These are phyloP conservation scores for Daktulosphaira vitifoliae DNA, from an alignment of 1,140 invertebrate species.

Conservation along the genomic window DNA sequence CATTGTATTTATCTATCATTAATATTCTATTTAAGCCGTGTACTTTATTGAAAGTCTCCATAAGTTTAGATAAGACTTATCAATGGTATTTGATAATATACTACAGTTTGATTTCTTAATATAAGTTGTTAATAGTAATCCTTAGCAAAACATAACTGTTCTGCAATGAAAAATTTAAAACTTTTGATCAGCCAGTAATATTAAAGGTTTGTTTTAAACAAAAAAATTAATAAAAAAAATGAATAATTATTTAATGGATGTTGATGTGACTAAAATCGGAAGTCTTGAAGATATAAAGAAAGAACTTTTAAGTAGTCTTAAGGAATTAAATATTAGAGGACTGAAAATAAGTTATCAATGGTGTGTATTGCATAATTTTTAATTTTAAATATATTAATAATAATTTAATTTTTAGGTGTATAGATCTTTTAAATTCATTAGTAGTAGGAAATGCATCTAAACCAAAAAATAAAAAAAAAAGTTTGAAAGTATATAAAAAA, in stretches of 20 bases:
- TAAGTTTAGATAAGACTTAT: too few relatives aligned
- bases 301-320: slow-evolving; percentile 6
- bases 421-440: slow-evolving; percentile 15
- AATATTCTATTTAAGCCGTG: too few relatives aligned
- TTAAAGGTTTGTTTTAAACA: too few relatives aligned
- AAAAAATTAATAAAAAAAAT: background rate
- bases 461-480: slow-evolving; percentile 36
- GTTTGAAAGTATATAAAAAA: too few relatives aligned
- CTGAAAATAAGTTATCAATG: slow-evolving; percentile 18
- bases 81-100: too few relatives aligned
- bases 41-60: too few relatives aligned
- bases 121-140: too few relatives aligned
- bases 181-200: too few relatives aligned
- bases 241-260: slow-evolving; percentile 11
- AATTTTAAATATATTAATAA: background rate
- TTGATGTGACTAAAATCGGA: background rate
- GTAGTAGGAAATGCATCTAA: background rate
- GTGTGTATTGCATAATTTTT: background rate
- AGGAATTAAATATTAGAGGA: background rate
- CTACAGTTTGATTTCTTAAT: too few relatives aligned
- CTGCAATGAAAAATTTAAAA: too few relatives aligned
- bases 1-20: too few relatives aligned
- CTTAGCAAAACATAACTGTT: too few relatives aligned
- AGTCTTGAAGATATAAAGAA: slow-evolving; percentile 13
- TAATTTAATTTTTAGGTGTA: background rate